phyloP scores from a whole-genome alignment of 2,888 invertebrate genomes.

The Ganaspis brasiliensis region DNA sequence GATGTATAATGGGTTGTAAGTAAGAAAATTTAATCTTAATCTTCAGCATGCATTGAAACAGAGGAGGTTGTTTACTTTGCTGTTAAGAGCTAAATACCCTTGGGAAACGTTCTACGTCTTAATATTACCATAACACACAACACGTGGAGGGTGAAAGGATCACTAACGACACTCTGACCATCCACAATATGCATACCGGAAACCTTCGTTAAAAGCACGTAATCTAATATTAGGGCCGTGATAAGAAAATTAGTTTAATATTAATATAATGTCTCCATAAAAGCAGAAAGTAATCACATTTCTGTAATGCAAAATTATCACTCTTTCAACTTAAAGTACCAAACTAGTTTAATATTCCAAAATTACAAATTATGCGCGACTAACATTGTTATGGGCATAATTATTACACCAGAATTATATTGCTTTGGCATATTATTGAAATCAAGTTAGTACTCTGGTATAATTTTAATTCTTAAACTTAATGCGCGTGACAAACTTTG shows the following conservation, averaged over 20 bases:
- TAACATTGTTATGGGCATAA: too few species aligned
- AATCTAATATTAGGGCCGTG: neutral
- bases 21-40: conserved; percentile 1
- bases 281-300: conserved; percentile 3
- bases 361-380: too few species aligned
- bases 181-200: neutral
- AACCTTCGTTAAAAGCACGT: conserved; percentile 4
- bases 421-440: too few species aligned
- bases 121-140: conserved; percentile 10
- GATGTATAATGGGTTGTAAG: neutral
- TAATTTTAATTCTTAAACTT: too few species aligned
- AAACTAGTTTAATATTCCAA: too few species aligned
- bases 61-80: neutral
- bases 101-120: conserved; percentile 2
- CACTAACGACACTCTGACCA: conserved; percentile 6
- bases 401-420: too few species aligned
- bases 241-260: conserved; percentile 20
- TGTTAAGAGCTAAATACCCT: neutral
- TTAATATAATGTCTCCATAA: conserved; percentile 18
- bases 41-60: neutral
- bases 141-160: conserved; percentile 1
- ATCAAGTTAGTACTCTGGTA: too few species aligned
- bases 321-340: neutral
- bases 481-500: too few species aligned
- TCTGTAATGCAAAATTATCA: neutral